These are phyloP conservation scores for Cotesia vestalis DNA, from an alignment of 1,140 invertebrate genomes.

Conservation along the genomic window DNA sequence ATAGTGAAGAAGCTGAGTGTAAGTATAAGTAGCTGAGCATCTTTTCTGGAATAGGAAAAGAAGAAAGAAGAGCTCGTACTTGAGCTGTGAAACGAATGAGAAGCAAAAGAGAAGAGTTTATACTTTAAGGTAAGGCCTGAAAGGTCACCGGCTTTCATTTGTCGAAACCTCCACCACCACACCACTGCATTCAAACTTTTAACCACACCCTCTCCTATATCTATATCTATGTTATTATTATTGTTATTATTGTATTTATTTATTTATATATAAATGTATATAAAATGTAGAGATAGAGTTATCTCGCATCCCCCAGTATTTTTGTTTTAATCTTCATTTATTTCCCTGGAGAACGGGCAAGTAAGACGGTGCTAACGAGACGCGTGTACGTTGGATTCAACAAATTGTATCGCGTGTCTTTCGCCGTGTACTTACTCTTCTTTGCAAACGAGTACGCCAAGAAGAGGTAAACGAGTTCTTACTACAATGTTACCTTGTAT, in stretches of 20 bases:
- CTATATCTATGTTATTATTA: neutral
- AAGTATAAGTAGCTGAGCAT: neutral
- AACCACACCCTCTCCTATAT: neutral
- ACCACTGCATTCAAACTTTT: constrained; percentile 10
- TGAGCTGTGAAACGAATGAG: constrained; percentile 11
- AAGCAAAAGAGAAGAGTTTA: neutral
- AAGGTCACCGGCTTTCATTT: constrained; percentile 22
- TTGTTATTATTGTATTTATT: neutral
- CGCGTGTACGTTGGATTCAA: constrained; percentile 25
- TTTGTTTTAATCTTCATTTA: constrained; percentile 9
- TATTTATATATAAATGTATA: neutral
- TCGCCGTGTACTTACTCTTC: constrained; percentile 8
- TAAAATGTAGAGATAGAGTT: neutral
- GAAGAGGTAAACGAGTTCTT: constrained; percentile 11
- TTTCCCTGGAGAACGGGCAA: neutral
- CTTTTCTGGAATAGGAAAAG: neutral
- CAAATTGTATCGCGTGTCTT: constrained; percentile 31
- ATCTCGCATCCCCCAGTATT: neutral
- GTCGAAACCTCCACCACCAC: neutral
- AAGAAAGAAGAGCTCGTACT: constrained; percentile 4
- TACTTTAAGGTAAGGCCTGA: neutral
- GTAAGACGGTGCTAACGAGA: constrained; percentile 24
- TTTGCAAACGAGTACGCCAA: neutral
- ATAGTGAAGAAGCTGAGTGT: too few relatives aligned
- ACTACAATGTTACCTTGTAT: constrained; percentile 6